phyloP scores from a whole-genome alignment of 2,888 invertebrate species.

The Barypeithes pellucidus region DNA sequence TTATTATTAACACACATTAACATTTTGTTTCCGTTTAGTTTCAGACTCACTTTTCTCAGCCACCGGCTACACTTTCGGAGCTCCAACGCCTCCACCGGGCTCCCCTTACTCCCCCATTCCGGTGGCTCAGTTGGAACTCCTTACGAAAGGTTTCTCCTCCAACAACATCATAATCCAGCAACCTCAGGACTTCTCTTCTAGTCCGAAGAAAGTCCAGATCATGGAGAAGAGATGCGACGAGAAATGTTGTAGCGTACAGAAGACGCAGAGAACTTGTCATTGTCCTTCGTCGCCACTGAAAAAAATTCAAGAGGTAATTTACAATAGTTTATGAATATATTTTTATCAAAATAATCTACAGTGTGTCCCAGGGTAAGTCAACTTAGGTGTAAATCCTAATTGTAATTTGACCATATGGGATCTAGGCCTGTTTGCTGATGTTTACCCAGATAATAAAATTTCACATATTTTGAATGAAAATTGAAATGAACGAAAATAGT shows the following conservation, averaged over 20 bases:
- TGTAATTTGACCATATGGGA: too few species aligned
- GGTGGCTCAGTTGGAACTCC: conserved; percentile 79
- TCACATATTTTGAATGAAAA: too few species aligned
- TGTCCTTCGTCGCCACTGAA: conserved; percentile 57
- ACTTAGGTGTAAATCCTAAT: too few species aligned
- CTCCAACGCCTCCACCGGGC: conserved; percentile 78
- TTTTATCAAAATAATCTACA: too few species aligned
- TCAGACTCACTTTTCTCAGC: conserved; percentile 81
- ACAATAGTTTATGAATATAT: not conserved
- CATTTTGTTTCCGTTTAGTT: conserved; percentile 70
- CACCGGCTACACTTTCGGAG: conserved; percentile 77
- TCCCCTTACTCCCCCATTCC: conserved; percentile 81
- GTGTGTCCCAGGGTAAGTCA: too few species aligned
- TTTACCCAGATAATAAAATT: too few species aligned
- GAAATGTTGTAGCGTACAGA: conserved; percentile 64
- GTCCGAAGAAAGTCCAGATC: conserved; percentile 64
- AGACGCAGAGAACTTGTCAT: conserved; percentile 63
- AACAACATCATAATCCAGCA: conserved; percentile 71
- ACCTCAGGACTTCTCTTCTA: conserved; percentile 59
- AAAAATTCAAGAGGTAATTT: conserved; percentile 50
- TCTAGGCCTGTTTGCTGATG: too few species aligned
- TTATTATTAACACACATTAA: not conserved
- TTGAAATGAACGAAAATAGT: too few species aligned
- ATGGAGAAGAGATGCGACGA: conserved; percentile 65
- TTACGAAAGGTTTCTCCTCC: conserved; percentile 70